phyloP scores from a whole-genome alignment of 2,113 vertebrate genomes.

The Blennius ocellaris region DNA sequence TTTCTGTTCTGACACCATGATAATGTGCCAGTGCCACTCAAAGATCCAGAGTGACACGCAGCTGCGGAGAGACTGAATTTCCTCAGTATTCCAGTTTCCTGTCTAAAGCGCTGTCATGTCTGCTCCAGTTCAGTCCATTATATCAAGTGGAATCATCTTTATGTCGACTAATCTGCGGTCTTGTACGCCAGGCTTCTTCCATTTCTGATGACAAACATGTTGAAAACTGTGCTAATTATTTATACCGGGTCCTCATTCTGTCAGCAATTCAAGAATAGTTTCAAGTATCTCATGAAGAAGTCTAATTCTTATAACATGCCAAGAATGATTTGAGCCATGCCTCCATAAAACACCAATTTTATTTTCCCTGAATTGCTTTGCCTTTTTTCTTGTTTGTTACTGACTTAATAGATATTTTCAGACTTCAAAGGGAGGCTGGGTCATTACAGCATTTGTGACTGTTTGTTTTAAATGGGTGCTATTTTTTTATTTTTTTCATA shows the following conservation, averaged over 20 bases:
- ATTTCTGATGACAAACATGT: slow-evolving; percentile 73
- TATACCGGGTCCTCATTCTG: slow-evolving; percentile 75
- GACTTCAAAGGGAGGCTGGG: slow-evolving; percentile 41
- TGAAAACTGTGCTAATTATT: slow-evolving; percentile 75
- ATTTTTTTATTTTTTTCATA: slow-evolving; percentile 23
- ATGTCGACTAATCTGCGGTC: slow-evolving; percentile 62
- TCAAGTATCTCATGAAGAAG: slow-evolving; percentile 69
- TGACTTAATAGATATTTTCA: slow-evolving; percentile 48
- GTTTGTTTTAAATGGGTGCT: slow-evolving; percentile 35
- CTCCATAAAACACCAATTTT: slow-evolving; percentile 59
- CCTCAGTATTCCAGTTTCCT: slow-evolving; percentile 44
- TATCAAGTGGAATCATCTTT: slow-evolving; percentile 72
- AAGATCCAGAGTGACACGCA: slow-evolving; percentile 70
- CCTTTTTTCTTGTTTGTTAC: slow-evolving; percentile 55
- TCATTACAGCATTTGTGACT: slow-evolving; percentile 32
- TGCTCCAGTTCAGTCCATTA: slow-evolving; percentile 73
- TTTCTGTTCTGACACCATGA: slow-evolving; percentile 61
- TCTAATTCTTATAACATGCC: slow-evolving; percentile 67
- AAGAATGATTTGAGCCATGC: slow-evolving; percentile 51
- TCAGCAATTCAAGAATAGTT: slow-evolving; percentile 69
- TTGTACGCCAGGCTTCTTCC: slow-evolving; percentile 53
- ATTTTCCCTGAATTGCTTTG: slow-evolving; percentile 55
- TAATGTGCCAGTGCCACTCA: slow-evolving; percentile 71
- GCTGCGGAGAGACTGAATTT: slow-evolving; percentile 55
- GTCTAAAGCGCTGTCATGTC: slow-evolving; percentile 67